Evolutionary conservation across 2,888 invertebrate genomes (phyloP).

Genomic region (Dorcus parallelipipedus): DNA sequence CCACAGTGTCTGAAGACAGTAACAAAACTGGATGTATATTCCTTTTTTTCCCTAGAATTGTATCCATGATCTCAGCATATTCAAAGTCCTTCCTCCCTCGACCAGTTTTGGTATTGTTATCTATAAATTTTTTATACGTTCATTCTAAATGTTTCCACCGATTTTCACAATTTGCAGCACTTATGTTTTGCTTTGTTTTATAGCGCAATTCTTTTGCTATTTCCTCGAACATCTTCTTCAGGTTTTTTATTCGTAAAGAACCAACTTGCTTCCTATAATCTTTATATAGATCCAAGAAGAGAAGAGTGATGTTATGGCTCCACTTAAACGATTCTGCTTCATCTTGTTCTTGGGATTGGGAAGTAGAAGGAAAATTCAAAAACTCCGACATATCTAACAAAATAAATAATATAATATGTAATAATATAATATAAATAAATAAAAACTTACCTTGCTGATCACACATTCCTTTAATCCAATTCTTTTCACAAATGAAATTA

Average conservation of each 20-base stretch:
- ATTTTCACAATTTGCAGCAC: not conserved
- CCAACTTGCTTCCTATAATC: not conserved
- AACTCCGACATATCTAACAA: too few relatives aligned
- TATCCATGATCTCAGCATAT: slow-evolving; percentile 4
- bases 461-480: too few relatives aligned
- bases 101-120: not conserved
- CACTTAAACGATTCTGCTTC: too few relatives aligned
- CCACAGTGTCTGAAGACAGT: not conserved
- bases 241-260: not conserved
- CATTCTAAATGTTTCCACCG: not conserved
- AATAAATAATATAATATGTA: too few relatives aligned
- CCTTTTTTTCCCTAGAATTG: not conserved
- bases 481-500: too few relatives aligned
- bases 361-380: too few relatives aligned
- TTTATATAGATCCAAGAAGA: not conserved
- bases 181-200: not conserved
- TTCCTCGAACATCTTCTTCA: not conserved
- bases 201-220: not conserved
- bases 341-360: too few relatives aligned
- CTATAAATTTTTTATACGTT: slow-evolving; percentile 2
- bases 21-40: not conserved
- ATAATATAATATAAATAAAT: too few relatives aligned
- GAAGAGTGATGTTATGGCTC: not conserved
- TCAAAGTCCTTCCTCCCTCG: slow-evolving; percentile 2
- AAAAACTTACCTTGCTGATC: too few relatives aligned